Conservation (phyloP, 2,113 vertebrate species). For the Stomatorhinus ivindoensis region DNA sequence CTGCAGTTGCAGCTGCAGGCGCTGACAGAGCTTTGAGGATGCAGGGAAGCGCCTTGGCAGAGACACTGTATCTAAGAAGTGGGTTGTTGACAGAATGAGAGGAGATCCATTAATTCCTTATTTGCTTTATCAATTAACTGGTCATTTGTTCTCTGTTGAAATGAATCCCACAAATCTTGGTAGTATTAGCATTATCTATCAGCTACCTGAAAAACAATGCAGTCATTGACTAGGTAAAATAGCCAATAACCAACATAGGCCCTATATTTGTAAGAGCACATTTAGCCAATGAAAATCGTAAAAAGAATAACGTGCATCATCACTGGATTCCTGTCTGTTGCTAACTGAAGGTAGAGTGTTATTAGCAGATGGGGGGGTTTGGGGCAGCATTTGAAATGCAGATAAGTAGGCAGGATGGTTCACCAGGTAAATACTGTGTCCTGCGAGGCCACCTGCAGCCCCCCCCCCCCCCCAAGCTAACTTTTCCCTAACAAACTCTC, state of each 20-base stretch:
- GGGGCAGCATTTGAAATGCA: neutral
- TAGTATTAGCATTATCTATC: neutral
- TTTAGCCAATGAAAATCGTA: neutral
- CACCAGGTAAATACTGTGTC: slow-evolving; percentile 41
- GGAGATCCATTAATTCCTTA: neutral
- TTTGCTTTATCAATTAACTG: neutral
- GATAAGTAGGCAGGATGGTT: slow-evolving; percentile 30
- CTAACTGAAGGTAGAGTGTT: slow-evolving; percentile 23
- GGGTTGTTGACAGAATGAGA: neutral
- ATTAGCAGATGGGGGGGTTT: slow-evolving; percentile 51
- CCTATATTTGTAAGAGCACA: neutral
- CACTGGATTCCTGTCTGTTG: neutral
- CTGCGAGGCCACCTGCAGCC: slow-evolving; percentile 25
- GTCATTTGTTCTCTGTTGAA: neutral
- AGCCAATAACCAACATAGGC: neutral
- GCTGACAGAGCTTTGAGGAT: neutral
- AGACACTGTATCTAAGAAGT: neutral
- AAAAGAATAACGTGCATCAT: neutral
- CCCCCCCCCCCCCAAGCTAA: neutral
- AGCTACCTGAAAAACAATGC: neutral
- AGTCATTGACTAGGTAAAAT: neutral
- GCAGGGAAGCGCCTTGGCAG: too few relatives aligned
- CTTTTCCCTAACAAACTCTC: neutral
- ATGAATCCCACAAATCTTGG: neutral
- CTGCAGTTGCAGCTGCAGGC: slow-evolving; percentile 30